Conservation (phyloP, 1,140 invertebrate species). For the Prorops nasuta region DNA sequence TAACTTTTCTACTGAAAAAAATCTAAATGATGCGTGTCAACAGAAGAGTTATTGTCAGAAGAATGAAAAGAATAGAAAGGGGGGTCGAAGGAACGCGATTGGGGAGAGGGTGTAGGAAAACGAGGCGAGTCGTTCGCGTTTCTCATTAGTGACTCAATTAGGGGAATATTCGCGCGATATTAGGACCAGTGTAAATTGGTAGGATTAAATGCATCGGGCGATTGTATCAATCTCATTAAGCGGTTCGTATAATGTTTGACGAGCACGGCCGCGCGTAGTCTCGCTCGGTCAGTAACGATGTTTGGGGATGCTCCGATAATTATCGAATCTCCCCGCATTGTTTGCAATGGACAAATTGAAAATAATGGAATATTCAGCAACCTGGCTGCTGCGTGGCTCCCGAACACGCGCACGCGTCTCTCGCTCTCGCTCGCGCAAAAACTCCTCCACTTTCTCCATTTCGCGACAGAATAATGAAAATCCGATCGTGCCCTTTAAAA, state of each 20-base stretch:
- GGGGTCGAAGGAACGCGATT: background rate
- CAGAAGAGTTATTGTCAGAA: no score
- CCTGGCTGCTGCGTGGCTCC: background rate
- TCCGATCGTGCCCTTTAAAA: no score
- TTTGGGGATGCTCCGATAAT: conserved; percentile 46
- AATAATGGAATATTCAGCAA: conserved; percentile 37
- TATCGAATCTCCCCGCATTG: conserved; percentile 41
- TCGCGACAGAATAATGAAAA: background rate
- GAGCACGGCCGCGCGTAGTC: conserved; percentile 16
- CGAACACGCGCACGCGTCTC: background rate
- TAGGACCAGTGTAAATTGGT: conserved; percentile 41
- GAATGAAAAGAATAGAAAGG: conserved; percentile 8
- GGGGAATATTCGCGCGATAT: conserved; percentile 30
- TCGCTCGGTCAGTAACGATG: conserved; percentile 38
- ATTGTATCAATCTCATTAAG: conserved; percentile 53
- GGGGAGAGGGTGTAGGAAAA: background rate
- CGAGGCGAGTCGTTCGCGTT: conserved; percentile 20
- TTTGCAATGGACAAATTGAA: conserved; percentile 40
- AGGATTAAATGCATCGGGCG: conserved; percentile 42
- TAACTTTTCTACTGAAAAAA: no score
- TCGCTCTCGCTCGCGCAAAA: background rate
- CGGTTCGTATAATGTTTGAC: conserved; percentile 36
- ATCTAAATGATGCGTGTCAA: no score
- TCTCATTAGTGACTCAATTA: conserved; percentile 34
- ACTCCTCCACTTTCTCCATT: background rate